Conservation (phyloP, 64 coral and sea anemone genomes). For the Platygyra sinensis region DNA sequence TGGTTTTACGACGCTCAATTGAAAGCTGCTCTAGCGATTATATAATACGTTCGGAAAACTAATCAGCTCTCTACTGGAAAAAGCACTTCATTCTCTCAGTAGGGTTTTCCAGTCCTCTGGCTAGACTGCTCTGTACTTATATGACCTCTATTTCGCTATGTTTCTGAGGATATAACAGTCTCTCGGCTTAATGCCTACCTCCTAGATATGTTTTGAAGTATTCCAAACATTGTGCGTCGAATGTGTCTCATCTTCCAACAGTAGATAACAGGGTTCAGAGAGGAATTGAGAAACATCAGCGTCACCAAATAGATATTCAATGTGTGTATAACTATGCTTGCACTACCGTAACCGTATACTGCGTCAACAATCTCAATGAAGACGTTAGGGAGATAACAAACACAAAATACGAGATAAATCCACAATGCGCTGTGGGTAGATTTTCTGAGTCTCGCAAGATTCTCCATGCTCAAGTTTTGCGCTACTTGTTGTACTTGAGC, state of each 20-base stretch:
- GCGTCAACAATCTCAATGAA: not conserved
- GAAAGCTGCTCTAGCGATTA: too few species aligned
- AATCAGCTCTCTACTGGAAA: too few species aligned
- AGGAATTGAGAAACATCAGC: not conserved
- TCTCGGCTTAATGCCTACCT: too few species aligned
- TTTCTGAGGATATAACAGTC: too few species aligned
- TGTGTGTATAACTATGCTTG: not conserved
- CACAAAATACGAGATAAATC: not conserved
- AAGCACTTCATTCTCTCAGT: too few species aligned
- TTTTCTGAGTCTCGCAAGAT: not conserved
- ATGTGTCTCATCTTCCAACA: slow-evolving; percentile 15
- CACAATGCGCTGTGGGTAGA: not conserved
- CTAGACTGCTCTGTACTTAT: too few species aligned
- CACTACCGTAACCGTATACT: too few species aligned
- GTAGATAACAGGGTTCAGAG: slow-evolving; percentile 8
- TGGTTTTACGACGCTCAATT: too few species aligned
- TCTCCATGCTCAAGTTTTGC: not conserved
- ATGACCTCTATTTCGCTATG: too few species aligned
- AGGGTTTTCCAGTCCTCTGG: too few species aligned
- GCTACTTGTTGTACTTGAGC: not conserved
- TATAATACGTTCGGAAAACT: too few species aligned
- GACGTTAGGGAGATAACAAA: slow-evolving; percentile 9
- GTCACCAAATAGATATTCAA: not conserved
- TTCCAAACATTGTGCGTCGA: not conserved
- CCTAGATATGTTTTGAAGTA: not conserved